Percentiles rank a stretch among this genome's conserved stretches.
These are phyloP conservation scores for Nephrocerus scutellatus DNA, from an alignment of 2,888 invertebrate genomes.

Conservation along the genomic window DNA sequence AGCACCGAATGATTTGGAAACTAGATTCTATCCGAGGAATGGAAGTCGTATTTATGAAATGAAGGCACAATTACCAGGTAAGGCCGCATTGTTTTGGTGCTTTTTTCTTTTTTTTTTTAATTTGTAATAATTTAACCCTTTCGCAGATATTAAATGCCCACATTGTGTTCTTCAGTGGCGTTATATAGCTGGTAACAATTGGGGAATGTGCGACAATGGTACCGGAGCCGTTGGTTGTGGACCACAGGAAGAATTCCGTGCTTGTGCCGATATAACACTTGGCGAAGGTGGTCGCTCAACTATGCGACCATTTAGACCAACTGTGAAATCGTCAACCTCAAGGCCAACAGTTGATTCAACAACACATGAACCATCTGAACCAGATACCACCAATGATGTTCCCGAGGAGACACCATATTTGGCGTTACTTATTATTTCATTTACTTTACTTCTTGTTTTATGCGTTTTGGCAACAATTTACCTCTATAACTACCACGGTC, in stretches of 20 bases:
- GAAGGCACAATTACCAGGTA: conserved; percentile 55
- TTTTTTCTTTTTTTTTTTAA: background rate
- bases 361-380: conserved; percentile 22
- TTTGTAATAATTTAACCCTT: background rate
- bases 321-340: conserved; percentile 35
- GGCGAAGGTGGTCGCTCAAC: conserved; percentile 50
- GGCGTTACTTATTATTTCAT: conserved; percentile 56
- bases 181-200: conserved; percentile 79
- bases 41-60: conserved; percentile 76
- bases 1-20: conserved; percentile 49
- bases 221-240: conserved; percentile 79
- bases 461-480: conserved; percentile 62
- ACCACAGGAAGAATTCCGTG: conserved; percentile 80
- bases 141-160: conserved; percentile 58
- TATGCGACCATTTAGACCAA: conserved; percentile 44
- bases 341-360: conserved; percentile 20
- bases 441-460: conserved; percentile 60
- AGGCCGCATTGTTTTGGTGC: conserved; percentile 2
- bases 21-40: conserved; percentile 66
- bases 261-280: conserved; percentile 74
- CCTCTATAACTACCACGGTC: conserved; percentile 68
- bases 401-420: conserved; percentile 45
- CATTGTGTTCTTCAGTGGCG: conserved; percentile 86
- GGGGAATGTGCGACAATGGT: conserved; percentile 69
- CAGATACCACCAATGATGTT: conserved; percentile 19